These are phyloP conservation scores for Poliocrania exsul DNA, from an alignment of 2,797 vertebrate genomes.

Conservation along the genomic window DNA sequence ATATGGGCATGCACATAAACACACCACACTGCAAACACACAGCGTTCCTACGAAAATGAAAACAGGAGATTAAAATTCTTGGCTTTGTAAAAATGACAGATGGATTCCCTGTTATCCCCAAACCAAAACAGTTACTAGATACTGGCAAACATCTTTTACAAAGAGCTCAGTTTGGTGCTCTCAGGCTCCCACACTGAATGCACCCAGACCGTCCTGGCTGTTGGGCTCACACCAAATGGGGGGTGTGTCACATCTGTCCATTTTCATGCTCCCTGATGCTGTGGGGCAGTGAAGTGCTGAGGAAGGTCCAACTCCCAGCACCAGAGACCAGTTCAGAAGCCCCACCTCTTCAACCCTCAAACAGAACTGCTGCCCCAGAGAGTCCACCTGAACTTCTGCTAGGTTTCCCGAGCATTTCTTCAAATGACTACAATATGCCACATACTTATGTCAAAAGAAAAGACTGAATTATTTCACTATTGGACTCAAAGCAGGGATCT, in stretches of 20 bases:
- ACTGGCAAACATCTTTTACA: neutral
- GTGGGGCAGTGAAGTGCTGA: neutral
- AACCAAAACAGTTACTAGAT: neutral
- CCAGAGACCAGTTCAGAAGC: neutral
- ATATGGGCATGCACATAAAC: neutral
- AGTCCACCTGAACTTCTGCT: neutral
- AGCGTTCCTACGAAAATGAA: neutral
- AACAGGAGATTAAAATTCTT: neutral
- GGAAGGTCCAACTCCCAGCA: neutral
- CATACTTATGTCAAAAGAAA: neutral
- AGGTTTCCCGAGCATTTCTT: neutral
- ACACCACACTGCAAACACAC: neutral
- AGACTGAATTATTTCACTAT: neutral
- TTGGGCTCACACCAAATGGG: no score
- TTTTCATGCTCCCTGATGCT: neutral
- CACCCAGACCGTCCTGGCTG: fast-evolving
- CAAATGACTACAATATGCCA: neutral
- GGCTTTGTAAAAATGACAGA: neutral
- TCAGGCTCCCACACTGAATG: fast-evolving
- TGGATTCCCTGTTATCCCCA: neutral
- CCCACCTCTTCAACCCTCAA: neutral
- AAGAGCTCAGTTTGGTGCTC: neutral
- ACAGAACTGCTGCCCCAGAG: neutral
- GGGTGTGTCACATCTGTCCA: neutral
- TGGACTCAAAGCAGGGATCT: neutral